These are phyloP conservation scores for Palythoa grandis DNA, from an alignment of 92 coral and sea anemone genomes.

Conservation along the genomic window DNA sequence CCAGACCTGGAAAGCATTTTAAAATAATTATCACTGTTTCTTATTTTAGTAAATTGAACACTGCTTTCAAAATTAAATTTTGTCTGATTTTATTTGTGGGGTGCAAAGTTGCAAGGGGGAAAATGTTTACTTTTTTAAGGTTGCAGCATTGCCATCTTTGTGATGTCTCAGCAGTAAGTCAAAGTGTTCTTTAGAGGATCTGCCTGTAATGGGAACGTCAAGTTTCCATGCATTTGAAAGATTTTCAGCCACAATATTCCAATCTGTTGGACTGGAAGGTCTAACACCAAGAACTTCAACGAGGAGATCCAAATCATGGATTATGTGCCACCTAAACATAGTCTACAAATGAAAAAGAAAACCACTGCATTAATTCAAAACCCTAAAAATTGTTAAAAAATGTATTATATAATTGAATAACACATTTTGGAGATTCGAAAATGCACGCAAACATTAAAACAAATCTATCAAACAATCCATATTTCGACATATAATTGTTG, in stretches of 20 bases:
- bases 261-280: conserved; percentile 50
- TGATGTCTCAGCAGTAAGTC: conserved; percentile 53
- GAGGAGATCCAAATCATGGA: conserved; percentile 60
- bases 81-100: conserved; percentile 11
- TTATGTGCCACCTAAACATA: conserved; percentile 69
- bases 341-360: conserved; percentile 49
- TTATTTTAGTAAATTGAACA: conserved; percentile 8
- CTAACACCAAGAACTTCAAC: conserved; percentile 57
- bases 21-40: conserved; percentile 4
- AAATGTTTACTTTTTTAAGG: conserved; percentile 48
- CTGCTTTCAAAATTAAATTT: conserved; percentile 6
- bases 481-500: not conserved
- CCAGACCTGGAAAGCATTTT: conserved; percentile 21
- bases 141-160: conserved; percentile 58
- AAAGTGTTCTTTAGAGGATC: conserved; percentile 66
- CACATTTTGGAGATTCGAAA: too few relatives aligned
- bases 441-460: not conserved
- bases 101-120: conserved; percentile 6
- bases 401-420: too few relatives aligned
- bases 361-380: conserved; percentile 3
- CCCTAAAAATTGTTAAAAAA: not conserved
- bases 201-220: conserved; percentile 45
- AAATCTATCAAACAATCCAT: conserved; percentile 2
- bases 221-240: conserved; percentile 55
- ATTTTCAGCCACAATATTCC: conserved; percentile 62